Percentiles rank a stretch among this genome's conserved stretches.
Conservation (phyloP, 2,113 vertebrate species). For the Perca flavescens region DNA sequence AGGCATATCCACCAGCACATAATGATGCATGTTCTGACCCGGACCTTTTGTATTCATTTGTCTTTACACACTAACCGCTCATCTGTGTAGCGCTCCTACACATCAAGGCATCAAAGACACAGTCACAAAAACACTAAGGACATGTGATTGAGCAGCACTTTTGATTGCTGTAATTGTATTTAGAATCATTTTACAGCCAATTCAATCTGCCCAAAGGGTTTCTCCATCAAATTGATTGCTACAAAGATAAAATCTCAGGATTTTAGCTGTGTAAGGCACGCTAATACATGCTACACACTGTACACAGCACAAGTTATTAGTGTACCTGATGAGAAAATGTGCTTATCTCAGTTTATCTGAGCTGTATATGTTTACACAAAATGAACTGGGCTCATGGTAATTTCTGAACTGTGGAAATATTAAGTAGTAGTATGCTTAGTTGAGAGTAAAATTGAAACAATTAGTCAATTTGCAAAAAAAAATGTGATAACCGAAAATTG, state of each 20-base stretch:
- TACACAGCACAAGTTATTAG: no score
- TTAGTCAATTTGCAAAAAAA: not conserved
- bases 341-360: not conserved
- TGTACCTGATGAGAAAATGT: not conserved
- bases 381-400: not conserved
- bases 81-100: not conserved
- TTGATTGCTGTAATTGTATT: not conserved
- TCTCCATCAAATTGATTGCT: not conserved
- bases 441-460: not conserved
- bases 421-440: not conserved
- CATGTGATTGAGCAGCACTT: not conserved
- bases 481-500: not conserved
- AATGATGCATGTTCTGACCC: constrained; percentile 20
- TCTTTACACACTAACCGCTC: constrained; percentile 15
- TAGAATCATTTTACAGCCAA: not conserved
- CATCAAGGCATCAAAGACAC: not conserved
- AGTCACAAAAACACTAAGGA: not conserved
- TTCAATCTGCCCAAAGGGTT: not conserved
- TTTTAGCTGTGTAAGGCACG: not conserved
- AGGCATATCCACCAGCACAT: constrained; percentile 30
- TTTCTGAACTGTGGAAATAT: not conserved
- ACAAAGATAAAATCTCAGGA: not conserved
- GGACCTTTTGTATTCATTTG: constrained; percentile 18
- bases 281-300: not conserved
- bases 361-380: not conserved